Base-by-base conservation (phyloP, 2,113 vertebrate species). In the Myodes glareolus region DNA sequence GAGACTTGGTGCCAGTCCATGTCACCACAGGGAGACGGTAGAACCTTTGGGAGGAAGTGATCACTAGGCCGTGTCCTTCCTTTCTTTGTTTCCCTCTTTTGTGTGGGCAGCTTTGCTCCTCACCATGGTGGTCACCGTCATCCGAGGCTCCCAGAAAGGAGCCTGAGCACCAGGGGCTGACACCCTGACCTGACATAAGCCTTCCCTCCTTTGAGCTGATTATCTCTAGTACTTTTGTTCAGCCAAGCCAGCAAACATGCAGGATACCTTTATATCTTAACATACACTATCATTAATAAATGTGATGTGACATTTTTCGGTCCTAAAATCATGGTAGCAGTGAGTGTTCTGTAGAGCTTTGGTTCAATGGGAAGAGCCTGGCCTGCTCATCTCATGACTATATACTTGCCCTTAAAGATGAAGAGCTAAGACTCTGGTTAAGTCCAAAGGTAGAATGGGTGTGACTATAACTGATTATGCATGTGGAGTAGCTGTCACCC, bases 311-410 rank as follows among this genome's bases (percentile, higher is more conserved):
- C 47, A 17, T 61, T 50, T 84, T 81, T 36, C 81, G 73, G 19
- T 92, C 82, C 89, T 92, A 68, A 78, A 91, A 94, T 67, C 47
- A 70, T 94, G 80, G 17, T 90, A 47, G 17, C 33, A 85, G 29
- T 0, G 0, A 31, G 25, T 73, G 2, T 89, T 55, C 33, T 33
- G 7, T 42, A 82, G 95, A 33, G 47, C 16, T 52, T 52, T 27
- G 31, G 25, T n/a, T 58, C 0, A 23, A 14, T 5, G 3, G 39
- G 61, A 55, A 77, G 84, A 13, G 61, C 9, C 55, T 29, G 14
- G 7, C 81, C 17, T 12, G 13, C 21, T n/a, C 29, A 36, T 31
- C 63, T 47, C 14, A 33, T 6, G 9, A 29, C 17, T 13, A 3
- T 2, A 1, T 67, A 12, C 9, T 67, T 61, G 14, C 61, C 58